Evolutionary conservation across 2,113 vertebrate genomes (phyloP).

Genomic region (Mobula birostris): DNA sequence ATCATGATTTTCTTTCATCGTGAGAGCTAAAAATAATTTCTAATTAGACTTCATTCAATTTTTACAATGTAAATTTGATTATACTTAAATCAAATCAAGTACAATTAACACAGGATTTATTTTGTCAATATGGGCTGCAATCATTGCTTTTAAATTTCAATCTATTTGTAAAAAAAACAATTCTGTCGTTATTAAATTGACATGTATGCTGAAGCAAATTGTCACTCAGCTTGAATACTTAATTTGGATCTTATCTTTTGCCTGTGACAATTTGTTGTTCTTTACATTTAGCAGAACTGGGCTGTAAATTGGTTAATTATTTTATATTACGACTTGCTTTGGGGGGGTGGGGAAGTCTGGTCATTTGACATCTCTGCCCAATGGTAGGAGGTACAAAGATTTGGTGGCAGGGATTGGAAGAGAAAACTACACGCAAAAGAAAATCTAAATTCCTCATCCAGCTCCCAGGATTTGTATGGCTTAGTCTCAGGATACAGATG

Average conservation of each 20-base stretch:
- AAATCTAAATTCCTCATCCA: no score
- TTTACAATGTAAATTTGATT: slow-evolving; percentile 71
- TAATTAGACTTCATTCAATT: slow-evolving; percentile 70
- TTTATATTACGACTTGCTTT: not conserved
- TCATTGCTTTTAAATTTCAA: slow-evolving; percentile 31
- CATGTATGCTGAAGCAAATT: not conserved
- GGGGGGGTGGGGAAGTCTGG: not conserved
- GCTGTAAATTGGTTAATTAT: not conserved
- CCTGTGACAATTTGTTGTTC: not conserved
- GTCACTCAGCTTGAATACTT: slow-evolving; percentile 17
- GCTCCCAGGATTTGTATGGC: not conserved
- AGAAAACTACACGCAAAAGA: not conserved
- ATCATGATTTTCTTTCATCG: not conserved
- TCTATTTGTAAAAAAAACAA: not conserved
- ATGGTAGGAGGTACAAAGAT: not conserved
- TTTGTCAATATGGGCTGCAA: slow-evolving; percentile 54
- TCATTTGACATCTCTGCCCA: no score
- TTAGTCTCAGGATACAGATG: not conserved
- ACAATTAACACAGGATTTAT: slow-evolving; percentile 49
- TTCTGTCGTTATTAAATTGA: slow-evolving; percentile 23
- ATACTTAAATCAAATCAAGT: slow-evolving; percentile 60
- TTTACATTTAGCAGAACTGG: not conserved
- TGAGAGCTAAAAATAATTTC: slow-evolving; percentile 61
- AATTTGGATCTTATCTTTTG: not conserved
- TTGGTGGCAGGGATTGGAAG: not conserved